Percentiles rank a stretch among this genome's conserved stretches.
These are phyloP conservation scores for Glossophaga mutica DNA, from an alignment of 2,797 vertebrate genomes.

Conservation along the genomic window DNA sequence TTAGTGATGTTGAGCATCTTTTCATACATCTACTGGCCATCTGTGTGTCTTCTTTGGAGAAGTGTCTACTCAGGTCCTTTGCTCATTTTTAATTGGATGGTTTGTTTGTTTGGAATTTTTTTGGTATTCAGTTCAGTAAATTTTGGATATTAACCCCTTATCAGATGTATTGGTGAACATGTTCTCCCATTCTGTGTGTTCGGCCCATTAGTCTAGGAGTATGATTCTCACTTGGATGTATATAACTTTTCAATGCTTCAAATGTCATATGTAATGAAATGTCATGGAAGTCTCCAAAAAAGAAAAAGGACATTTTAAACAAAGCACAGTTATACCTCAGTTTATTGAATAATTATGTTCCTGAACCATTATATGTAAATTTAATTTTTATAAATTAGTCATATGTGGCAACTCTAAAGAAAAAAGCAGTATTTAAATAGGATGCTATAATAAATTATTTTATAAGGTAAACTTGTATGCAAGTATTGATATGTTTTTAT, in stretches of 20 bases:
- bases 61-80: neutral
- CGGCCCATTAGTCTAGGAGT: too few species aligned
- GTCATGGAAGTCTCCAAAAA: neutral
- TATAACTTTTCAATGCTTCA: neutral
- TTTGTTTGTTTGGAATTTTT: neutral
- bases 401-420: neutral
- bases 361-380: neutral
- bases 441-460: neutral
- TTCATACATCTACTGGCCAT: neutral
- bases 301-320: neutral
- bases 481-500: neutral
- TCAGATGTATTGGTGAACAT: too few species aligned
- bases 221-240: too few species aligned
- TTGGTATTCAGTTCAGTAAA: too few species aligned
- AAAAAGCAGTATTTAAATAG: neutral
- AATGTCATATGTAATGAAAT: neutral
- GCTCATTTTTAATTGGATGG: neutral
- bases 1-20: neutral
- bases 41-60: neutral
- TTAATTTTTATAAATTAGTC: neutral
- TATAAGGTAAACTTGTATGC: neutral
- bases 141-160: too few species aligned
- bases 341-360: neutral
- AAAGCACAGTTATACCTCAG: neutral
- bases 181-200: too few species aligned